Evolutionary conservation across 2,113 vertebrate genomes (phyloP).

Genomic region (Pardalotus punctatus): DNA sequence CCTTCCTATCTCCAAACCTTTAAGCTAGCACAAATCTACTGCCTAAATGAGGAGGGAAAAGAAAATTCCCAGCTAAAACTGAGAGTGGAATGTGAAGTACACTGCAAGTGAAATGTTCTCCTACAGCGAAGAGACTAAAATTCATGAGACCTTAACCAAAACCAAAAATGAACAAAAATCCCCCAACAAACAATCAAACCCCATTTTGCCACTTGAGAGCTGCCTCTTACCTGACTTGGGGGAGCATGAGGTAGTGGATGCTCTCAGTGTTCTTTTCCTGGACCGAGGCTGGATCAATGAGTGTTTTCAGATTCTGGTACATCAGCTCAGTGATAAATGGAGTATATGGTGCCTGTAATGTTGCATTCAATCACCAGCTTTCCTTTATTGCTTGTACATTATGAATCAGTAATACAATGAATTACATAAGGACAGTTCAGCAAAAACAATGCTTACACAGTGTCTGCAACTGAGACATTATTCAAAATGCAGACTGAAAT

Average conservation of each 20-base stretch:
- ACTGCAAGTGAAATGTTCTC: neutral
- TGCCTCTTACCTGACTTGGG: conserved; percentile 83
- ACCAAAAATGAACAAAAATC: neutral
- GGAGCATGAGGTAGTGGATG: conserved; percentile 98
- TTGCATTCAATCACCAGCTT: neutral
- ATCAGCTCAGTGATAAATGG: conserved; percentile 98
- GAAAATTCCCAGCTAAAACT: neutral
- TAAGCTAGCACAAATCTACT: neutral
- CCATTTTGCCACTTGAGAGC: neutral
- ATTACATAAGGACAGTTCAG: neutral
- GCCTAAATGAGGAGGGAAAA: neutral
- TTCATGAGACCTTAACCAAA: neutral
- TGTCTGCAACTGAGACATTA: neutral
- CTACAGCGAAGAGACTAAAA: neutral
- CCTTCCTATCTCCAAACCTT: neutral
- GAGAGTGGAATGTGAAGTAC: neutral
- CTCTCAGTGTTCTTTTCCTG: conserved; percentile 89
- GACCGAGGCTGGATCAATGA: conserved; percentile 85
- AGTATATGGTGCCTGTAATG: conserved; percentile 91
- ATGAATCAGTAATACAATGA: neutral
- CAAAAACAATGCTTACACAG: neutral
- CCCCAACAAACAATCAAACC: neutral
- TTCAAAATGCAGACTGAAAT: neutral
- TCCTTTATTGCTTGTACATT: neutral
- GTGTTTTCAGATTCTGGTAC: conserved; percentile 92